Evolutionary conservation across 2,113 vertebrate species (phyloP).

Genomic region (Rafetus swinhoei): DNA sequence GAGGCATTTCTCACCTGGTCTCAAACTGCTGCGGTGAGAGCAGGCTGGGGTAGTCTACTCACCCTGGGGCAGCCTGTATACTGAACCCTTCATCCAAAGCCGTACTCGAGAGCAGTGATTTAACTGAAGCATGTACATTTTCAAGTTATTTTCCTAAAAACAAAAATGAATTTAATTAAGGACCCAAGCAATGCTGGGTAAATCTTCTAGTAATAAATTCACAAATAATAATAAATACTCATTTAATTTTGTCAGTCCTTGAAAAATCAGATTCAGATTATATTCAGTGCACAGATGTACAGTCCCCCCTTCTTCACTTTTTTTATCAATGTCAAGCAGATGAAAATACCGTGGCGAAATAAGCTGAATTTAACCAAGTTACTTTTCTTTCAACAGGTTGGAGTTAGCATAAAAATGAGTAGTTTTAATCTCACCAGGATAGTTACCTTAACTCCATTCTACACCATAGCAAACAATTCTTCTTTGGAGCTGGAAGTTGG

Average conservation of each 20-base stretch:
- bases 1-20: too few species aligned
- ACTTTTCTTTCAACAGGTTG: slow-evolving; percentile 81
- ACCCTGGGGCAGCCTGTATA: too few species aligned
- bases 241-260: not conserved
- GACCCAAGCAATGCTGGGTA: too few species aligned
- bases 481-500: slow-evolving; percentile 93
- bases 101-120: too few species aligned
- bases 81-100: too few species aligned
- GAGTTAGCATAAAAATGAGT: slow-evolving; percentile 95
- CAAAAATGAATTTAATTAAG: too few species aligned
- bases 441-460: slow-evolving; percentile 94
- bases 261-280: not conserved
- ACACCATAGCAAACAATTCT: slow-evolving; percentile 92
- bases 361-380: not conserved
- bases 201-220: too few species aligned
- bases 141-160: too few species aligned
- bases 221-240: not conserved
- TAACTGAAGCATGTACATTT: too few species aligned
- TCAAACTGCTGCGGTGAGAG: too few species aligned
- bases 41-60: too few species aligned
- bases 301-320: not conserved
- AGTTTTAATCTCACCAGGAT: slow-evolving; percentile 94
- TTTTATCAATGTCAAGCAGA: not conserved
- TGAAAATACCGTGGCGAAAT: not conserved
- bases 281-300: not conserved